Base-by-base conservation (phyloP, 2,113 vertebrate species). In the Melanocharis versteri region DNA sequence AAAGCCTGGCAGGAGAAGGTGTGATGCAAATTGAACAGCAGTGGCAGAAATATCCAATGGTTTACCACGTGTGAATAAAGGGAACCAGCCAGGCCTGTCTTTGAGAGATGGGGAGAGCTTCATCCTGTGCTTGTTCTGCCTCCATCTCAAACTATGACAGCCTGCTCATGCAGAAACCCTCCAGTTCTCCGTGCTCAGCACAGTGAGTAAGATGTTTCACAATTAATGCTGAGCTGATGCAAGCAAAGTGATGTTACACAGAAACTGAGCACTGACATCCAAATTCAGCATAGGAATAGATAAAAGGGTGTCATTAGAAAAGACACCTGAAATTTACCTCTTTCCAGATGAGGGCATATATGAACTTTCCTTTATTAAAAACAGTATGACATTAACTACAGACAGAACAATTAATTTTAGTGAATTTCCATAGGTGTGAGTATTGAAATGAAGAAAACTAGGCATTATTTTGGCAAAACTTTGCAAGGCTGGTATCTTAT, bases 141-240 rank as follows among this genome's bases (percentile, higher is more conserved):
- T 87, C 58, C 37, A 68, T 91, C 81, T 90, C 37, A 39, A 47
- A 73, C 57, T 20, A 33, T 3, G 66, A 57, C 35, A 84, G 80
- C 2, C 4, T 94, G 94, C 73, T 57, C 30, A 47, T 26, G 80
- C 93, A 90, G 87, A 91, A 95, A 69, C 33, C 89, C 54, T 65
- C 53, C 80, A 50, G 51, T 89, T 90, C 88, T 79, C 88, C 0
- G 0, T 92, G 90, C 89, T 93, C 89, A 87, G 93, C 86, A 95
- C 48, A 57, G 48, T 87, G 93, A 97, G 71, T 79, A 96, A 96
- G 33, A 44, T 10, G 53, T 96, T 92, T 90, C 88, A 93, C 81
- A 92, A 89, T 68, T 83, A 73, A 73, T 13, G 70, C 73, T 0
- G 0, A 83, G 80, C 73, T 95, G 91, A 97, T 5, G 60, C 81